Percentiles rank a stretch among this genome's conserved stretches.
Evolutionary conservation across 2,888 invertebrate genomes (phyloP).

Genomic region (Syrista parreyssii): DNA sequence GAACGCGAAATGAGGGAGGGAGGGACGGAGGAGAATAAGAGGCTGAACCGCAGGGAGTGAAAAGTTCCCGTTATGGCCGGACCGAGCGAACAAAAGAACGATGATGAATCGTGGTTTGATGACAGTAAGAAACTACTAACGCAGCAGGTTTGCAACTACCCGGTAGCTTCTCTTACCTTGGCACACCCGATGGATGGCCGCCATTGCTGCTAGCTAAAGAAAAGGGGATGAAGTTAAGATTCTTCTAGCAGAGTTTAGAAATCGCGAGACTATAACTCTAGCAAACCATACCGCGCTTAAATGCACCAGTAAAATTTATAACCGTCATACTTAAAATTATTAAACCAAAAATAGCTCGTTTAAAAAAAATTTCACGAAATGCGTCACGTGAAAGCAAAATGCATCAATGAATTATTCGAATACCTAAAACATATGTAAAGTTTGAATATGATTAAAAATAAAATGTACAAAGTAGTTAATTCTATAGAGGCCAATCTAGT

Average conservation of each 20-base stretch:
- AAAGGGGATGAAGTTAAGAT: neutral
- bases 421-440: neutral
- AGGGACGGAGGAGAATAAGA: neutral
- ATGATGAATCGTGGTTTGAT: conserved; percentile 54
- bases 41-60: neutral
- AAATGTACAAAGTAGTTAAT: neutral
- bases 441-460: neutral
- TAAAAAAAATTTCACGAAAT: neutral
- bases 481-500: neutral
- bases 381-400: neutral
- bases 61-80: conserved; percentile 9
- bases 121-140: conserved; percentile 43
- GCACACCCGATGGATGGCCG: conserved; percentile 7
- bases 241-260: neutral
- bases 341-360: neutral
- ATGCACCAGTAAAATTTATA: neutral
- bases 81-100: conserved; percentile 39
- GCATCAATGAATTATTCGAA: neutral
- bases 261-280: neutral
- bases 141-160: neutral
- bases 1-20: neutral
- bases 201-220: neutral
- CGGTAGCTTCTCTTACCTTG: neutral
- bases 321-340: neutral
- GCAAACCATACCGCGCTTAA: neutral